Evolutionary conservation across 2,797 vertebrate species (phyloP), one percentile per base, ranked within the genome.

Genomic region (Iguana delicatissima): DNA sequence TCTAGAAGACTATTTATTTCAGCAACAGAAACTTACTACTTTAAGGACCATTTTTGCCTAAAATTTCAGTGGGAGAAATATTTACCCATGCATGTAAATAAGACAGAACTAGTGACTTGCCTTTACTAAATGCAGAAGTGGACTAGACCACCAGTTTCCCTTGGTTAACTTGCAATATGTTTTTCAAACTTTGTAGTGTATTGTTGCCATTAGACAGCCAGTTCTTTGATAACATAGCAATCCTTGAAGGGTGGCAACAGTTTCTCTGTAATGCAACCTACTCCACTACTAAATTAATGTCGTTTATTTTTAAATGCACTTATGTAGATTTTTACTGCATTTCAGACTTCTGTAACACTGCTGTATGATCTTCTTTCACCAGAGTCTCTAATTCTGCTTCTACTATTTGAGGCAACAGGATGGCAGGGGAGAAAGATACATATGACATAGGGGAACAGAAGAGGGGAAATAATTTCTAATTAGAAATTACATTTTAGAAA

Each of bases 1-100:
- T 86, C 6, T 86, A 42, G 76, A 86, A 57, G 87, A 87, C 38
- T 87, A 89, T 94, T 96, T 94, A 95, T 95, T 96, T 92, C 85
- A 57, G 13, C 85, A 89, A 42, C 24, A 85, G 81, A 85, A 69
- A 87, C 82, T 72, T 18, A 74, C 86, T 32, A 80, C 7, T 83
- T 82, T 9, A 87, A 87, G 20, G 32, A 69, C 50, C 72, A 57
- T 6, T 50, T 87, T 84, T 74, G 79, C 55, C 35, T 83, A 64
- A 87, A 24, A 35, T 77, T 77, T 87, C 57, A 88, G 50, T 26
- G 62, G 14, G 14, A 38, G 84, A 38, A 74, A 26, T 22, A 35
- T 57, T 24, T 42, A 42, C 29, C 67, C 79, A 62, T 77, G 22
- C n/a, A 89, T 89, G 83, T 84, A 84, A 42, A 84, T 84, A 91